A percentile compares a stretch with the other conserved stretches of the same genome.
Conservation (phyloP, 1,140 invertebrate genomes). For the Drosophila orena region DNA sequence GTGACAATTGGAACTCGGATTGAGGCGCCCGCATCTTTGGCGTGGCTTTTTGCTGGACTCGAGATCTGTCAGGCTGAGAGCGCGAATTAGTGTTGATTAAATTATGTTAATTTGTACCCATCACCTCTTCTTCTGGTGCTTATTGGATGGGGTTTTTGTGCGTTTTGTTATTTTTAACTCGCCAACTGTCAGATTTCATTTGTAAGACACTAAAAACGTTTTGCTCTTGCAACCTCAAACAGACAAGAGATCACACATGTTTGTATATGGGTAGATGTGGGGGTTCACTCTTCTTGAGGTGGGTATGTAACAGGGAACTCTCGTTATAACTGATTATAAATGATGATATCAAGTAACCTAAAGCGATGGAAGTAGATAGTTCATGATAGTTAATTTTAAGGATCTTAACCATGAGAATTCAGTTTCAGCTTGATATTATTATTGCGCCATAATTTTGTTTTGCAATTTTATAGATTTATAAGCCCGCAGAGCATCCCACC, state of each 20-base stretch:
- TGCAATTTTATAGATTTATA: neutral
- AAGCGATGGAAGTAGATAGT: too few relatives aligned
- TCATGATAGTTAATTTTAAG: too few relatives aligned
- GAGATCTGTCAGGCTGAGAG: conserved; percentile 61
- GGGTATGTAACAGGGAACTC: neutral
- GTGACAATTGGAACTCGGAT: conserved; percentile 19
- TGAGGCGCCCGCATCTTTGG: conserved; percentile 56
- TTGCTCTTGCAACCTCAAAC: conserved; percentile 62
- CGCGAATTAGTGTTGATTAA: conserved; percentile 80
- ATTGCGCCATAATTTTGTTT: too few relatives aligned
- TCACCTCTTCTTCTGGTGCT: conserved; percentile 31
- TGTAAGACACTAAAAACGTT: conserved; percentile 79
- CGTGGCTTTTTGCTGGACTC: neutral
- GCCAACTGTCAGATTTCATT: conserved; percentile 77
- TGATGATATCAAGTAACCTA: too few relatives aligned
- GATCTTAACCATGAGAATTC: too few relatives aligned
- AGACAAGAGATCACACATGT: conserved; percentile 56
- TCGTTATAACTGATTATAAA: neutral
- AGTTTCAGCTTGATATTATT: too few relatives aligned
- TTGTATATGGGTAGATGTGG: conserved; percentile 23
- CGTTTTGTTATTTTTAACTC: conserved; percentile 71
- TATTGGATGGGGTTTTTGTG: conserved; percentile 46
- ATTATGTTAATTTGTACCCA: conserved; percentile 72
- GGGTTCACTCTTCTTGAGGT: neutral
- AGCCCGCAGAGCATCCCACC: conserved; percentile 1